Evolutionary conservation across 1,140 invertebrate species (phyloP).

Genomic region (Drosophila saltans): DNA sequence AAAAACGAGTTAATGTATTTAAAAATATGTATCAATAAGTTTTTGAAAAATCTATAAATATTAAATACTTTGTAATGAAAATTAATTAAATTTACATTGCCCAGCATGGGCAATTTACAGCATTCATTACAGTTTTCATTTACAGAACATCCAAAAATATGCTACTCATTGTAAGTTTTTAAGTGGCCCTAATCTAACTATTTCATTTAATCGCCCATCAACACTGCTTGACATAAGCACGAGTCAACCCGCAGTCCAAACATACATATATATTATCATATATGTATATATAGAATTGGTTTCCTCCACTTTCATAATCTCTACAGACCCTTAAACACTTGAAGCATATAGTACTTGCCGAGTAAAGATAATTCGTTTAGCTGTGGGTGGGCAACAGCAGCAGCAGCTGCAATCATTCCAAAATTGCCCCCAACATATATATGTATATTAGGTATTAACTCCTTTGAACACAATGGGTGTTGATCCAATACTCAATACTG

Average conservation of each 20-base stretch:
- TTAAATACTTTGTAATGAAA: background rate
- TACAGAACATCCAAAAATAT: slow-evolving; percentile 1
- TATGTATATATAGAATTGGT: background rate
- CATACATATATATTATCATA: background rate
- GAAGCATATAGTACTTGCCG: background rate
- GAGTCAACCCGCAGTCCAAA: slow-evolving; percentile 19
- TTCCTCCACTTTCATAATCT: slow-evolving; percentile 15
- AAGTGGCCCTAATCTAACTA: slow-evolving; percentile 21
- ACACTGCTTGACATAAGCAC: slow-evolving; percentile 19
- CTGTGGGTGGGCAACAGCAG: slow-evolving; percentile 17
- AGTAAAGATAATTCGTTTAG: slow-evolving; percentile 9
- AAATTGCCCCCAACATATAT: slow-evolving; percentile 4
- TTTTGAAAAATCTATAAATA: background rate
- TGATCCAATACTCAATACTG: slow-evolving; percentile 2
- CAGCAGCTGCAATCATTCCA: slow-evolving; percentile 9
- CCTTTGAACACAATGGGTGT: slow-evolving; percentile 16
- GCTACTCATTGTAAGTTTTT: slow-evolving; percentile 9
- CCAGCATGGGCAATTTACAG: background rate
- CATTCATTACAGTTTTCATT: background rate
- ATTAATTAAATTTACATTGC: no score
- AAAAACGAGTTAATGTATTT: no score
- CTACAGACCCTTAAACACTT: slow-evolving; percentile 10
- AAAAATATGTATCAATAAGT: no score
- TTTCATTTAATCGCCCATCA: slow-evolving; percentile 14
- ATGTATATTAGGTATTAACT: slow-evolving; percentile 14